Evolutionary conservation across 2,888 invertebrate species (phyloP), one percentile per base, ranked within the genome.

Genomic region (Strigamia maritima): DNA sequence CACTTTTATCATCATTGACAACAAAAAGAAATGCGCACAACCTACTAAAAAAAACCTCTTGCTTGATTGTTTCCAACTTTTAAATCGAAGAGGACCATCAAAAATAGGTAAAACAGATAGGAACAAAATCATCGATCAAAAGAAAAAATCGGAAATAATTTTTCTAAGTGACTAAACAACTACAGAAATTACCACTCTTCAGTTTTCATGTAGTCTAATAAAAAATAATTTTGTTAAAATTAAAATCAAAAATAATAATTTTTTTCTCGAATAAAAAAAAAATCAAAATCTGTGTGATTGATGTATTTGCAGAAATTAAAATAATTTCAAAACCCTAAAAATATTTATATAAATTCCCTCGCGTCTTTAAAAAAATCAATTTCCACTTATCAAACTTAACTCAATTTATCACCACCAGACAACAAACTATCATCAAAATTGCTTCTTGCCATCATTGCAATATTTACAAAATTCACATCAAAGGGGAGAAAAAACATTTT

Each of bases 1-100:
- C 60, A 60, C 60, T 60, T 60, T 60, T 60, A 60, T 60, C 60
- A 60, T 60, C 60, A 60, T 60, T 60, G 60, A 60, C 60, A 60
- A 60, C 60, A 60, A 60, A 60, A 60, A 60, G 60, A 60, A 60
- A 19, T 16, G 60, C 60, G 60, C 60, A 60, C 60, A 60, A 60
- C 19, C 60, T 19, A 60, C 60, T 10, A 60, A 60, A 60, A 60
- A 60, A 60, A 60, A 16, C 60, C 22, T 60, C 19, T 22, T 60
- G 60, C 22, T 60, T 60, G 60, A 60, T 60, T 60, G 60, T 60
- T 22, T 60, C 22, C 60, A 60, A 60, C 60, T 60, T 60, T 60
- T 60, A 24, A 60, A 60, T 19, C 60, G 60, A 19, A 60, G 19
- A 60, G 22, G 22, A 16, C 22, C 22, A 40, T 40, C 40, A 40